Evolutionary conservation across 2,888 invertebrate genomes (phyloP), one percentile per base, ranked within the genome.

Genomic region (Auanema sp.): DNA sequence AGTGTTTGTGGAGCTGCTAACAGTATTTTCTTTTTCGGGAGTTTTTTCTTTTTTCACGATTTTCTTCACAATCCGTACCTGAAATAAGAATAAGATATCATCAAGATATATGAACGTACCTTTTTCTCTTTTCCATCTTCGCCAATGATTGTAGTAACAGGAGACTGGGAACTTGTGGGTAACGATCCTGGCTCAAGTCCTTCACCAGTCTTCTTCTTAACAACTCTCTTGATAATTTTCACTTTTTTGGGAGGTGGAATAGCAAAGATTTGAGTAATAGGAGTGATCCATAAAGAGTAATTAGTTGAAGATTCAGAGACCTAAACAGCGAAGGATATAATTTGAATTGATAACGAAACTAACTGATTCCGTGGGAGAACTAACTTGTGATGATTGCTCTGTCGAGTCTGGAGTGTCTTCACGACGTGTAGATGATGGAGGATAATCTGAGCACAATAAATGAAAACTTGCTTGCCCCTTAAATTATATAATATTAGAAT

Each of bases 211-310:
- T 69, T 69, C 63, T 78, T 78, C 65, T 77, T 76, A 1, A 78
- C 63, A 21, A 78, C 65, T 63, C 69, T 71, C 54, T 72, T 70
- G n/a, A 76, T 66, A 49, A 76, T 64, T 58, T 69, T 69, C 54
- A 75, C 72, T 51, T 66, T 68, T 61, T 78, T 73, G 33, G 65
- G 69, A 23, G 73, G 76, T 10, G 76, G 76, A 52, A 76, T 65
- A 21, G 76, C 76, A 44, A 74, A 74, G 1, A 76, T 66, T 61
- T 70, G 69, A 2, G 71, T 66, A 50, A 76, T 73, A 16, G 76
- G 76, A 10, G 74, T 72, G n/a, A 76, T 72, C 76, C 76, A 76
- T 2, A 76, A 63, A 14, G 69, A 68, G 58, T 58, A 76, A 53
- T 71, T 75, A 4, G 67, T 56, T 4, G 71, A 33, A 5, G 33